phyloP scores from a whole-genome alignment of 2,888 invertebrate genomes.

The Exocentrus adspersus region DNA sequence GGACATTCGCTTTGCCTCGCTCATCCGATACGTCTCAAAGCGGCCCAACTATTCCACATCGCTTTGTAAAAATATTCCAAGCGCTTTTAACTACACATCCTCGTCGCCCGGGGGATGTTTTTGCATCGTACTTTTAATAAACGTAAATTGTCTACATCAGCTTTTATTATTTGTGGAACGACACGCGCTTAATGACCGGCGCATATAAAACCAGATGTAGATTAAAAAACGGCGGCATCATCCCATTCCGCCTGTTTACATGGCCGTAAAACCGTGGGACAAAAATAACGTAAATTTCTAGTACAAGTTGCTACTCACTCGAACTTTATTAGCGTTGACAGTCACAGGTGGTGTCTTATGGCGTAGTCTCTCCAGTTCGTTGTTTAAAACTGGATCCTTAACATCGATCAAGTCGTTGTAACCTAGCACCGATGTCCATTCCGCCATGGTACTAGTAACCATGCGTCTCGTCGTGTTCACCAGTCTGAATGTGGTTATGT shows the following conservation, averaged over 20 bases:
- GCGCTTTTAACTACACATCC: no score
- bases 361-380: constrained; percentile 21
- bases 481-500: constrained; percentile 76
- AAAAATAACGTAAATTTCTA: background rate
- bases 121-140: constrained; percentile 6
- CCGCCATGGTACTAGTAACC: constrained; percentile 51
- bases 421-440: constrained; percentile 34
- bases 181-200: background rate
- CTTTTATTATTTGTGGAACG: constrained; percentile 13
- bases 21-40: no score
- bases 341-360: constrained; percentile 8
- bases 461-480: constrained; percentile 68
- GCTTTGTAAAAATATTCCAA: no score
- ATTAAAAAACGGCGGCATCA: background rate
- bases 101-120: background rate
- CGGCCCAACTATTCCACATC: no score
- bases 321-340: constrained; percentile 7
- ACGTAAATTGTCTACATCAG: constrained; percentile 14
- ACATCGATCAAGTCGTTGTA: constrained; percentile 24
- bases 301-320: background rate
- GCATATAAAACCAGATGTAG: background rate
- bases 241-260: background rate
- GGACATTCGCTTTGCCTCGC: no score
- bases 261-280: background rate
- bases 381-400: constrained; percentile 15